Evolutionary conservation across 1,140 invertebrate species (phyloP).

Genomic region (Hypsibius dujardini): DNA sequence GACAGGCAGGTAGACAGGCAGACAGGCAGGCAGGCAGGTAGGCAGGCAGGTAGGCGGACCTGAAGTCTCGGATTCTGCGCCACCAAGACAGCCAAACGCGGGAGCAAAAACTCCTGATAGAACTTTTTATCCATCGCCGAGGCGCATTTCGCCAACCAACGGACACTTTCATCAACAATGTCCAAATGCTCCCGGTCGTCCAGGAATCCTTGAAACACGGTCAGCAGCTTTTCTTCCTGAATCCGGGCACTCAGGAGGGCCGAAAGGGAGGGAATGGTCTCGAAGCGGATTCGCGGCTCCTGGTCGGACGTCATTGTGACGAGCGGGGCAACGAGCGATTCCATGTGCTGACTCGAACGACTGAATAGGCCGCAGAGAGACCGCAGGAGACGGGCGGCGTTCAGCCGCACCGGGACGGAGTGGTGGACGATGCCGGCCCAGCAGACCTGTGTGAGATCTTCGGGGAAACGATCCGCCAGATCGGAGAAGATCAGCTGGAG

Average conservation of each 20-base stretch:
- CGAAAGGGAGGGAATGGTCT: slow-evolving; percentile 6
- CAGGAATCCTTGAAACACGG: slow-evolving; percentile 7
- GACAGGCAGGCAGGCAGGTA: too few species aligned
- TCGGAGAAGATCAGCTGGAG: slow-evolving; percentile 6
- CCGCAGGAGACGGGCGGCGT: neutral
- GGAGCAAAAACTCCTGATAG: slow-evolving; percentile 8
- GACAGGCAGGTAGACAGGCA: too few species aligned
- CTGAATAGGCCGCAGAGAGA: neutral
- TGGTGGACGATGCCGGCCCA: slow-evolving; percentile 16
- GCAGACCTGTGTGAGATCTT: slow-evolving; percentile 14
- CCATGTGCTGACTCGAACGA: neutral
- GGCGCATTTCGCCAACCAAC: neutral
- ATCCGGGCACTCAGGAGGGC: neutral
- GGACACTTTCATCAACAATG: neutral
- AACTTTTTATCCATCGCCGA: neutral
- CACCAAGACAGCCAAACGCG: slow-evolving; percentile 7
- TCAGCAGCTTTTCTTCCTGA: slow-evolving; percentile 11
- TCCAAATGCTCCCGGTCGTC: slow-evolving; percentile 6
- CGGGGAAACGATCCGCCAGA: slow-evolving; percentile 9
- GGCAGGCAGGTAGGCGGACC: too few species aligned
- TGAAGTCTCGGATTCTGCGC: neutral
- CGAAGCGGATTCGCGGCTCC: neutral
- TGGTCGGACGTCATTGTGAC: slow-evolving; percentile 4
- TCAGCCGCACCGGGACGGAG: slow-evolving; percentile 14
- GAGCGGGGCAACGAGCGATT: neutral